phyloP scores from a whole-genome alignment of 2,113 vertebrate species.

The Ellobius talpinus region DNA sequence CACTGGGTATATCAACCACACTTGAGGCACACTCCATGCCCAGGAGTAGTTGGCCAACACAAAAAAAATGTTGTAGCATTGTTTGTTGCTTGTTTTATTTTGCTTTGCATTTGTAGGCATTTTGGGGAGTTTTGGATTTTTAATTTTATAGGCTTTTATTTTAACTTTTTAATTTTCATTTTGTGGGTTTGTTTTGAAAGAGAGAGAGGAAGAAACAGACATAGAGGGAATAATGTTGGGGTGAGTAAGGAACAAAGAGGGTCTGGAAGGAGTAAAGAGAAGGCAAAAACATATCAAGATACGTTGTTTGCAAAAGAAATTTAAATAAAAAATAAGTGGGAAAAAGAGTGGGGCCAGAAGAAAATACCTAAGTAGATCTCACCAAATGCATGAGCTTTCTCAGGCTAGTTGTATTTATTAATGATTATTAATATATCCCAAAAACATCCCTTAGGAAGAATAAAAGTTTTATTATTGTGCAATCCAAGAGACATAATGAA shows the following conservation, averaged over 20 bases:
- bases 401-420: neutral
- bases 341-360: neutral
- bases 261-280: too few species aligned
- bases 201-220: accelerated
- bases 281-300: neutral
- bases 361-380: neutral
- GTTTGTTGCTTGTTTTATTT: neutral
- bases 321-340: neutral
- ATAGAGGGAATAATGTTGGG: neutral
- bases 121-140: neutral
- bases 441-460: neutral
- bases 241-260: neutral
- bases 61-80: neutral
- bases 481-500: neutral
- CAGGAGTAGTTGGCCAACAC: too few species aligned
- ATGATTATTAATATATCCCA: neutral
- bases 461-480: neutral
- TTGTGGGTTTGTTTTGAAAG: neutral
- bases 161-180: neutral
- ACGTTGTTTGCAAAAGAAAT: neutral
- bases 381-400: constrained; percentile 1
- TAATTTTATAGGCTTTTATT: neutral
- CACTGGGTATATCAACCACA: neutral
- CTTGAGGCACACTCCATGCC: neutral
- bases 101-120: neutral